These are phyloP conservation scores for Myrmecobius fasciatus DNA, from an alignment of 2,113 vertebrate genomes.

Conservation along the genomic window DNA sequence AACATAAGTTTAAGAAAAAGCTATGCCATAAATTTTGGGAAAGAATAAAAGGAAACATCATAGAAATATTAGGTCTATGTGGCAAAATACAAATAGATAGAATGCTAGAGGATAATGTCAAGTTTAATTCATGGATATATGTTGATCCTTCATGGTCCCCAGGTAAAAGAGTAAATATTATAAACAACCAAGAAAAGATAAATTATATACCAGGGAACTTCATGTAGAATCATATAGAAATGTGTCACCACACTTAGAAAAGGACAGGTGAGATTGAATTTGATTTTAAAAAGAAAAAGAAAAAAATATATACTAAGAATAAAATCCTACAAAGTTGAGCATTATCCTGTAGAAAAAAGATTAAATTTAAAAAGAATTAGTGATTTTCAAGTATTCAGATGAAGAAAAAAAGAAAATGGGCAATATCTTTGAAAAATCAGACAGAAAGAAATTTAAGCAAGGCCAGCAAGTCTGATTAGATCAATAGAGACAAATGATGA, in stretches of 20 bases:
- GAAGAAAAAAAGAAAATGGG: not conserved
- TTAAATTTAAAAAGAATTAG: not conserved
- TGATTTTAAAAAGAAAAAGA: not conserved
- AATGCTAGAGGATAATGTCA: not conserved
- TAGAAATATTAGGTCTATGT: not conserved
- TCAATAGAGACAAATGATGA: not conserved
- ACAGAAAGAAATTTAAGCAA: not conserved
- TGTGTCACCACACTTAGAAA: not conserved
- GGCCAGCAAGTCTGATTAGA: not conserved
- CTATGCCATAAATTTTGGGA: not conserved
- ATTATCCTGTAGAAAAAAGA: not conserved
- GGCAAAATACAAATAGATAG: not conserved
- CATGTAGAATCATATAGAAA: not conserved
- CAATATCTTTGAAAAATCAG: not conserved
- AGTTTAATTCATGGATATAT: not conserved
- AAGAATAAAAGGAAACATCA: not conserved
- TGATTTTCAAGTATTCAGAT: not conserved
- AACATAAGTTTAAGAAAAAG: not conserved
- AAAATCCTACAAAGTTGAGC: not conserved
- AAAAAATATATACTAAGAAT: not conserved
- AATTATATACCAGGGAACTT: not conserved
- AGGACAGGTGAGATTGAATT: not conserved
- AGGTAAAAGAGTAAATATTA: not conserved
- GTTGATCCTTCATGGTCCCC: not conserved
- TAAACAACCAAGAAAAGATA: not conserved